Evolutionary conservation across 2,888 invertebrate species (phyloP), one percentile per base, ranked within the genome.

Genomic region (Phania funesta): DNA sequence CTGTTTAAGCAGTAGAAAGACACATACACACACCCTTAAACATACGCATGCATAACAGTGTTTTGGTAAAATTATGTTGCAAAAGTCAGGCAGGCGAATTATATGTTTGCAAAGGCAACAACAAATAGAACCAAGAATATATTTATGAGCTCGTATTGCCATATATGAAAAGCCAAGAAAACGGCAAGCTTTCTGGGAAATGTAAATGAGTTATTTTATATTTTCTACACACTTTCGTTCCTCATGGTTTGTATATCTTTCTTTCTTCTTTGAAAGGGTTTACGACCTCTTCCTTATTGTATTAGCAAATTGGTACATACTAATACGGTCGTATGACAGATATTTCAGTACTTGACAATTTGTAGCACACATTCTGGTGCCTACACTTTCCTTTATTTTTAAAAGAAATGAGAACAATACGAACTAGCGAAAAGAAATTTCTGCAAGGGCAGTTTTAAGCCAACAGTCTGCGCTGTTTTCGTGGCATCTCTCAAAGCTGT

Each of bases 11-110:
- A 2, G 11, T 11, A 8, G 32, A 32, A 2, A 9, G n/a, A n/a
- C n/a, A 54, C 22, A 20, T 18, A 7, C 22, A 46, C 2, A 46
- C 20, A 46, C n/a, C 7, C 8, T 4, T 0, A 8, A 3, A 58
- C 22, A 24, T 58, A 26, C 6, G 35, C 41, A 16, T 32, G 35
- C 54, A 62, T 1, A 29, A 22, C 7, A 26, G 54, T 74, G 38
- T 64, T 74, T 62, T 54, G 26, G 48, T 62, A 54, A 74, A 68
- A 67, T 80, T 56, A 64, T 74, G 54, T 68, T 68, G 41, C 74
- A 54, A 54, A 77, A 74, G 70, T 74, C 74, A 74, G 80, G 68
- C 80, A 74, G 38, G 68, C 80, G 54, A 80, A 74, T 74, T 68
- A 74, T 48, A 62, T 80, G 18, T 68, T 74, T 38, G 20, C 54